Evolutionary conservation across 2,888 invertebrate genomes (phyloP), one percentile per base, ranked within the genome.

Genomic region (Unio pictorum): DNA sequence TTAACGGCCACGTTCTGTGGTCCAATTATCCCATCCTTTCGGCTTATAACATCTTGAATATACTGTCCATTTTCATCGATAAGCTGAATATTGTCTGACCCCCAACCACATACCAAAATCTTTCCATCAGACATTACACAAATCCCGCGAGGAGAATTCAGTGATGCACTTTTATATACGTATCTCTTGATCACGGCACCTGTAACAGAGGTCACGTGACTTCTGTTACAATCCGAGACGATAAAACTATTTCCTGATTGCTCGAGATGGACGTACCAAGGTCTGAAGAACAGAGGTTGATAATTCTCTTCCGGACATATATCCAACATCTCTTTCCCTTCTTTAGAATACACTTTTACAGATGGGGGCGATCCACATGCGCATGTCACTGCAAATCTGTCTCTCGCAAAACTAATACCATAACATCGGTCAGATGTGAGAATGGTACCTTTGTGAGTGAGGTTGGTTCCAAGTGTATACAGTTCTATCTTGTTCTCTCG

Each of bases 101-200:
- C 80, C 71, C 80, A 81, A 1, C 81, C 81, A 62, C 78, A 79
- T 3, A 80, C 67, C 23, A 76, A 60, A 4, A 76, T 61, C 0
- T 72, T 69, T n/a, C 74, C 78, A 30, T 75, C 76, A 26, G 69
- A 66, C 26, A 68, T 70, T 4, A 78, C 62, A 62, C 69, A 63
- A 8, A 81, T 45, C 18, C 81, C 81, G 34, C 80, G 76, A 61
- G 81, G 81, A 23, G 79, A 74, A 54, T 77, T 79, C 61, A 81
- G 34, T 23, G 73, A 69, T 20, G 63, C 56, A 54, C 76, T 69
- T 73, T 71, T 66, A 62, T 77, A 77, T 8, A 62, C 55, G 30
- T 64, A 81, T 17, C 67, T 66, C 60, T 74, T 72, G 30, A 79
- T 59, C 3, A 72, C 70, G 4, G 73, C 69, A 34, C 80, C 75